Evolutionary conservation across 1,140 invertebrate species (phyloP).

Genomic region (Berghia stephanieae): DNA sequence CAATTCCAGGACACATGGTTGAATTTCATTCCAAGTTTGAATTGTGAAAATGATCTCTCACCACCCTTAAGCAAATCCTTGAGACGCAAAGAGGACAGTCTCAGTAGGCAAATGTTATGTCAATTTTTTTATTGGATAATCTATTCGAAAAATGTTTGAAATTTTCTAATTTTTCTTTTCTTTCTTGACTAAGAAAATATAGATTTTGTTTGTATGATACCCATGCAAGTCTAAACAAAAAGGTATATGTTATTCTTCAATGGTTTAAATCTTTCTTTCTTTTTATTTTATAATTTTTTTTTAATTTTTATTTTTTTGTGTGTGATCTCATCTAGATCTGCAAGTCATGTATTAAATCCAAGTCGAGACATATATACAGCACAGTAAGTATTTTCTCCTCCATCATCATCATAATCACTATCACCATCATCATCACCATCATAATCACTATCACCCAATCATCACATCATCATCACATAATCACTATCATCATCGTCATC

Average conservation of each 20-base stretch:
- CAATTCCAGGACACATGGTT: no score
- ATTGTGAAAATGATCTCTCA: no score
- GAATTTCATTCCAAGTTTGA: no score
- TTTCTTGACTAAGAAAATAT: neutral
- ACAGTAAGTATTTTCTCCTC: slow-evolving; percentile 42
- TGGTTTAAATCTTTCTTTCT: neutral
- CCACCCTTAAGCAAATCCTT: no score
- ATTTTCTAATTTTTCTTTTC: neutral
- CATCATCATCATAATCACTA: neutral
- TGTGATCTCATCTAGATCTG: slow-evolving; percentile 52
- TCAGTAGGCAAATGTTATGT: no score
- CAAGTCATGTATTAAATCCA: slow-evolving; percentile 54
- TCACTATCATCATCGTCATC: no score
- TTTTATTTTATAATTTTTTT: neutral
- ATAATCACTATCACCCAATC: no score
- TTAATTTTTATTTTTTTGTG: slow-evolving; percentile 9
- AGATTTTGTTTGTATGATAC: neutral
- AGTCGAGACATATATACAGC: slow-evolving; percentile 44
- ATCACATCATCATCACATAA: no score
- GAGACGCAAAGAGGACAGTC: no score
- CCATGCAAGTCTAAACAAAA: neutral
- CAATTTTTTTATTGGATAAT: no score
- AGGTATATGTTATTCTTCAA: neutral
- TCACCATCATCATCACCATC: no score
- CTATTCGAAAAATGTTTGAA: no score